Evolutionary conservation across 2,113 vertebrate species (phyloP), one percentile per base, ranked within the genome.

Genomic region (Halichoeres trimaculatus): DNA sequence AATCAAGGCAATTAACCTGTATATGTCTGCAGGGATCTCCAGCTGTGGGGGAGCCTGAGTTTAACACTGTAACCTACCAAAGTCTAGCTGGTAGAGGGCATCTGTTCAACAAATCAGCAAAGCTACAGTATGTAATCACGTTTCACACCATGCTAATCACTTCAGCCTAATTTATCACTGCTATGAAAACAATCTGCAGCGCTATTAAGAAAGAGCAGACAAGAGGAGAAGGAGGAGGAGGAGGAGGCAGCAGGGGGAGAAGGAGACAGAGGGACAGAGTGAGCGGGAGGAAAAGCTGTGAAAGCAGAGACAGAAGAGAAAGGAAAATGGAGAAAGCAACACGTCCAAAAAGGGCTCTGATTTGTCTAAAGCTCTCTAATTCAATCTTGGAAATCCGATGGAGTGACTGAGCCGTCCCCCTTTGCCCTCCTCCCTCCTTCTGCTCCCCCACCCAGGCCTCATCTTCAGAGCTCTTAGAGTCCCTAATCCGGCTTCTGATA

Each of bases 111-210:
- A 86, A 92, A 93, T 94, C 93, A 92, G 88, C 88, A 88, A 78
- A 87, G 89, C 90, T 84, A 81, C 69, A 74, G 74, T 64, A 79
- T 91, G 90, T 93, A 93, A 94, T 94, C 92, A 90, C 82, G 80
- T 92, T 93, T 93, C 92, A 93, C 92, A 86, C 88, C 78, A 76
- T 71, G 80, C 93, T 93, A 93, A 93, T 93, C 91, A 92, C 90
- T 92, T 92, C 89, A 90, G 88, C 81, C 78, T 90, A 88, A 93
- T 92, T 93, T 91, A 90, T 87, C 92, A 85, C 77, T 70, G 87
- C 85, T 84, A 87, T 80, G 78, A 91, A 92, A 91, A 92, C 88
- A 89, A 82, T 88, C 86, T 81, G 68, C 62, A 45, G 76, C 45
- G 41, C 76, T 84, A 78, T 78, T 86, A 70, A 74, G 55, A 70